Percentiles rank a stretch among this genome's conserved stretches.
These are phyloP conservation scores for Flexamia atlantica DNA, from an alignment of 2,888 invertebrate species.

Conservation along the genomic window DNA sequence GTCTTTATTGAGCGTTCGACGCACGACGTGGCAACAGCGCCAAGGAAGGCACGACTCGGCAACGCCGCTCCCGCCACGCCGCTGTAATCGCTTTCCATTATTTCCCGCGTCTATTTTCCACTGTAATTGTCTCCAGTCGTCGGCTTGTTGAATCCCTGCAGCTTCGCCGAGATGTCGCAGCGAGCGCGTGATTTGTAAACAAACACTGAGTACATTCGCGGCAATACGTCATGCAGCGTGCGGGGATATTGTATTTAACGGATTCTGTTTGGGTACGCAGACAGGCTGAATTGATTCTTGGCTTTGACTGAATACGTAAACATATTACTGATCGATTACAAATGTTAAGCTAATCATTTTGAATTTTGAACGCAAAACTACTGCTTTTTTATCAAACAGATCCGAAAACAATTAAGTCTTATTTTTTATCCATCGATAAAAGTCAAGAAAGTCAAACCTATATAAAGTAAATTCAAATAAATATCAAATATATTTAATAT, in stretches of 20 bases:
- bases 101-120: conserved; percentile 58
- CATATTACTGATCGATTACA: too few species aligned
- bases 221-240: not conserved
- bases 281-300: not conserved
- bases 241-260: not conserved
- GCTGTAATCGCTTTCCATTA: conserved; percentile 60
- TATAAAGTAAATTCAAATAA: too few species aligned
- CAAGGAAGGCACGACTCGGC: conserved; percentile 39
- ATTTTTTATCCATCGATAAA: too few species aligned
- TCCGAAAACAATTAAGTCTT: too few species aligned
- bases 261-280: not conserved
- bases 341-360: too few species aligned
- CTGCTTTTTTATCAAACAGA: too few species aligned
- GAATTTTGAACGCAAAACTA: too few species aligned
- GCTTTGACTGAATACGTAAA: not conserved
- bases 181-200: conserved; percentile 11
- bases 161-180: conserved; percentile 17
- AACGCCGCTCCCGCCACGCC: conserved; percentile 29
- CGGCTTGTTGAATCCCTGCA: conserved; percentile 43
- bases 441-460: too few species aligned
- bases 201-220: not conserved
- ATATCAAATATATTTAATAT: too few species aligned
- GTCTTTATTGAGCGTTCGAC: conserved; percentile 58
- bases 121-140: conserved; percentile 50
- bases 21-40: conserved; percentile 47